Evolutionary conservation across 2,888 invertebrate species (phyloP), one percentile per base, ranked within the genome.

Genomic region (Pristionchus maxplancki): DNA sequence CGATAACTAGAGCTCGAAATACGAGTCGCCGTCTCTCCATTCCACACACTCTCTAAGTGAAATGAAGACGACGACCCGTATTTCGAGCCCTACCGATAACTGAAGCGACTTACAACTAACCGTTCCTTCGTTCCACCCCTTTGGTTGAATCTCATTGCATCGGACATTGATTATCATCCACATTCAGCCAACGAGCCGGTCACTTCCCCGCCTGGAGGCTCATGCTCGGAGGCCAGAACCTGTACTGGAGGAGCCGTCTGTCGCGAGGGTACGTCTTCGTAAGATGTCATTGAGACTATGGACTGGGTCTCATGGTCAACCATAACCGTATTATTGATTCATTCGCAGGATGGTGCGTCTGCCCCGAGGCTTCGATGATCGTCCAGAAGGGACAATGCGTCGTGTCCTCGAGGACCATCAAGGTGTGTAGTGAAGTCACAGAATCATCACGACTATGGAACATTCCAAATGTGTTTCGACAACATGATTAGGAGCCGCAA

Each of bases 331-430:
- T n/a, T n/a, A n/a, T n/a, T n/a, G n/a, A n/a, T n/a, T n/a, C n/a
- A n/a, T n/a, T 11, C 82, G 74, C 83, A 90, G 93, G 94, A 82
- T 94, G 93, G 93, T 94, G 94, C 84, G 92, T 94, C 74, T 94
- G 94, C 88, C 94, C 94, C 28, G 93, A 94, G 78, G 84, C 91
- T 24, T 88, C 90, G 24, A 94, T 94, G 93, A 90, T 93, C 88
- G 93, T 94, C 20, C 89, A 91, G 78, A 90, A 91, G 40, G 94
- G 94, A 85, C 89, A 91, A 40, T 94, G 94, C 88, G 92, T 93
- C 34, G 31, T 83, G 53, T 83, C 82, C 17, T 20, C 82, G 31
- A 83, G 82, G 34, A 53, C 53, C 24, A 24, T 31, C 37, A 44
- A 71, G 71, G 71, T 64, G 64, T 0, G 28, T n/a, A n/a, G n/a